phyloP scores from a whole-genome alignment of 2,888 invertebrate species.

The Acanthosepion pharaonis region DNA sequence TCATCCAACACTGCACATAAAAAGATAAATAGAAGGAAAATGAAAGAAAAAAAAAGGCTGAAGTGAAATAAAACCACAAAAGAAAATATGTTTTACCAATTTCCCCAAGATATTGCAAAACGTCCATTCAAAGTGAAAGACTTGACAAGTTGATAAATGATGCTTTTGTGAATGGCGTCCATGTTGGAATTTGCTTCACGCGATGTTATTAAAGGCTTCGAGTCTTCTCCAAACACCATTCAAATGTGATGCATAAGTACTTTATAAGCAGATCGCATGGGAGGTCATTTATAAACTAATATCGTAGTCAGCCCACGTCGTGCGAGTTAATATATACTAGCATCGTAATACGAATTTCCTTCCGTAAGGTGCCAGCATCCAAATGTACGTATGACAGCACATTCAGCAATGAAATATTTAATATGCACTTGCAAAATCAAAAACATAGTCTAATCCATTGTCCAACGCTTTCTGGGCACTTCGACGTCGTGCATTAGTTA shows the following conservation, averaged over 20 bases:
- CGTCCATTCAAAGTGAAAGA: neutral
- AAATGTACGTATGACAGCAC: no score
- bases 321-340: neutral
- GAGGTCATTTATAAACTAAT: neutral
- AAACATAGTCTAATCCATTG: no score
- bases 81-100: neutral
- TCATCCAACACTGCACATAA: no score
- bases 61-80: neutral
- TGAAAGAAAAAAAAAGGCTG: neutral
- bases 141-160: neutral
- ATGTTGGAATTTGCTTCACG: neutral
- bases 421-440: no score
- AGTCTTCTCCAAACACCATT: neutral
- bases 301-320: no score
- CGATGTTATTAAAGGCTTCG: slow-evolving; percentile 7
- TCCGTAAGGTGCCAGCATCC: no score
- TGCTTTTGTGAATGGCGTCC: slow-evolving; percentile 33
- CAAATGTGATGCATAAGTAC: slow-evolving; percentile 2
- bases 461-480: no score
- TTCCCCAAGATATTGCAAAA: slow-evolving; percentile 14
- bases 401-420: no score
- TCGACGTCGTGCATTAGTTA: no score
- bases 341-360: no score
- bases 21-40: neutral
- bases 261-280: neutral